Conservation (phyloP, 35 echinoderm and acorn worm species). For the Lytechinus pictus region DNA sequence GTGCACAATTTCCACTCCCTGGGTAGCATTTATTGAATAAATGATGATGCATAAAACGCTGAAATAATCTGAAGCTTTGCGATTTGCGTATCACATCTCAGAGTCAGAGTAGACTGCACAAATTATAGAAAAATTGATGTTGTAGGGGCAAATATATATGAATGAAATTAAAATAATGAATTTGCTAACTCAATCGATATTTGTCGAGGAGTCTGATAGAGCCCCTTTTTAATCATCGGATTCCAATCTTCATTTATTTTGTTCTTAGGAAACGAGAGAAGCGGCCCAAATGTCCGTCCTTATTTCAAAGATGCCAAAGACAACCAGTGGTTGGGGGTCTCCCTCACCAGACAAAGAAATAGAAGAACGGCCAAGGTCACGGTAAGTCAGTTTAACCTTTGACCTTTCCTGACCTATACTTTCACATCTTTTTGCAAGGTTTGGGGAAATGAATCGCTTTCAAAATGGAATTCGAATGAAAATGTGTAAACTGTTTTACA, state of each 20-base stretch:
- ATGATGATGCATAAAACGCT: no score
- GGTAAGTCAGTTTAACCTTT: conserved; percentile 59
- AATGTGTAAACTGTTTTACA: not conserved
- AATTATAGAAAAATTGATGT: no score
- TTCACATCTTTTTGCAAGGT: not conserved
- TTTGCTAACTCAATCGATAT: no score
- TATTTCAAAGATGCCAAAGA: conserved; percentile 79
- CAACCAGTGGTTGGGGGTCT: conserved; percentile 96
- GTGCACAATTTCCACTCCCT: no score
- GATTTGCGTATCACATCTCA: no score
- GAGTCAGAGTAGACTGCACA: no score
- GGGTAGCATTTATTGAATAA: no score
- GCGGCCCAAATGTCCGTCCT: conserved; percentile 62
- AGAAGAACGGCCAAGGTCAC: conserved; percentile 76
- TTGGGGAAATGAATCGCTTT: not conserved
- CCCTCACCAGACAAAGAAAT: conserved; percentile 74
- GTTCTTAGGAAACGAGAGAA: conserved; percentile 85
- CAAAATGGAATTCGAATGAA: not conserved
- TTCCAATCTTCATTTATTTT: not conserved
- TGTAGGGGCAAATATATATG: no score
- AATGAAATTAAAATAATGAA: no score
- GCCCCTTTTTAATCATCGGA: not conserved
- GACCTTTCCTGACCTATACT: no score
- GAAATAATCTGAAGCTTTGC: no score
- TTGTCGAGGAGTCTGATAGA: no score